A percentile compares a stretch with the other conserved stretches of the same genome.
phyloP scores from a whole-genome alignment of 2,888 invertebrate genomes.

The Caenorhabditis zanzibari region DNA sequence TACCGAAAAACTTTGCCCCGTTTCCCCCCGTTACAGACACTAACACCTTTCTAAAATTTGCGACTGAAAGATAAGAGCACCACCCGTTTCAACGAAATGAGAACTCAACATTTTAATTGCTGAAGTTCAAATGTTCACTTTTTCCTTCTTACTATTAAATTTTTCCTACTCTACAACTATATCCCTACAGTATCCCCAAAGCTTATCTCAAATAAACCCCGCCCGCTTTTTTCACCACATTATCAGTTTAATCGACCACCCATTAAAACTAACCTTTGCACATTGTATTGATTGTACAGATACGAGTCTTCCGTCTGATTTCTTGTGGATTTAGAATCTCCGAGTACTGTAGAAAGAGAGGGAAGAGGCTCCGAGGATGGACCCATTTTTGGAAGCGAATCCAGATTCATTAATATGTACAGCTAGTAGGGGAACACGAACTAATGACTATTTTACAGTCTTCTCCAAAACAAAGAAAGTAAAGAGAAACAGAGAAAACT shows the following conservation, averaged over 20 bases:
- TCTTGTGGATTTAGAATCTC: background rate
- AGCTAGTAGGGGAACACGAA: background rate
- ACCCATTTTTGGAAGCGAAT: background rate
- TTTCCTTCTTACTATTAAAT: too few species aligned
- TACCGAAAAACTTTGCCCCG: too few species aligned
- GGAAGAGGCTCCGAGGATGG: background rate
- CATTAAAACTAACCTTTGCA: constrained; percentile 7
- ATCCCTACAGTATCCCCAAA: too few species aligned
- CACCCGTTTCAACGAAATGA: background rate
- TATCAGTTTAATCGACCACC: background rate
- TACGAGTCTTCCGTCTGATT: constrained; percentile 23
- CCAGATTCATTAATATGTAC: background rate
- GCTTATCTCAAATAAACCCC: too few species aligned
- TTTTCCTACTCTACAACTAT: too few species aligned
- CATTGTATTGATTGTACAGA: constrained; percentile 15
- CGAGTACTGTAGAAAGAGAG: constrained; percentile 3
- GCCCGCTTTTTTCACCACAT: background rate
- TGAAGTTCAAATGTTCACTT: too few species aligned
- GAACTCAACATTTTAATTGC: too few species aligned
- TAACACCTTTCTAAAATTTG: too few species aligned
- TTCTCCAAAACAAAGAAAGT: background rate
- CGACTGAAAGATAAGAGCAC: background rate
- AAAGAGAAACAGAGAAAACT: constrained; percentile 30
- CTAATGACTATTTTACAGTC: background rate
- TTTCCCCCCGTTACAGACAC: too few species aligned